A percentile compares a stretch with the other conserved stretches of the same genome.
These are phyloP conservation scores for Calameuta filiformis DNA, from an alignment of 2,888 invertebrate genomes.

Conservation along the genomic window DNA sequence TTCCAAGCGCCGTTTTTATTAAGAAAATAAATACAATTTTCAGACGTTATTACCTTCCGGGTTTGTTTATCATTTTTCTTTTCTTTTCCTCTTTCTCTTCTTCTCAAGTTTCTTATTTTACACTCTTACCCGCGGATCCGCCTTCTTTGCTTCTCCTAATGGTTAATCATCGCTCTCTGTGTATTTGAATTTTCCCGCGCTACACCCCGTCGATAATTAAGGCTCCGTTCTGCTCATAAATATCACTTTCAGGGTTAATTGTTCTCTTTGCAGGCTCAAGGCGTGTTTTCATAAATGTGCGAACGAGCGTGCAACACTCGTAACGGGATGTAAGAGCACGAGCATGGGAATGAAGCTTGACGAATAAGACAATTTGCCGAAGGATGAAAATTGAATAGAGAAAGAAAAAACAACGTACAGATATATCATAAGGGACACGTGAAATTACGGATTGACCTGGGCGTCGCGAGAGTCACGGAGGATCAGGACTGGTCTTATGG, in stretches of 20 bases:
- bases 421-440: not conserved
- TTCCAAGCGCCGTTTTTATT: not conserved
- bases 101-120: not conserved
- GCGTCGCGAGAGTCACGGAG: not conserved
- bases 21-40: not conserved
- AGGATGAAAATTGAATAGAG: no score
- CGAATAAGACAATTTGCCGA: not conserved
- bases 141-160: not conserved
- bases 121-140: not conserved
- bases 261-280: not conserved
- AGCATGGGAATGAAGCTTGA: not conserved
- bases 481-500: not conserved
- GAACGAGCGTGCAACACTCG: no score
- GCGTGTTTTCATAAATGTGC: not conserved
- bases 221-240: not conserved
- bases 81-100: no score
- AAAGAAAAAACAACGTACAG: no score
- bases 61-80: not conserved
- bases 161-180: not conserved
- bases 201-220: not conserved
- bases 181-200: not conserved
- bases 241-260: not conserved
- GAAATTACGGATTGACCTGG: not conserved
- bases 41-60: not conserved
- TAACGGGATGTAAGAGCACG: no score